Evolutionary conservation across 2,113 vertebrate species (phyloP), one percentile per base, ranked within the genome.

Genomic region (Balaeniceps rex): DNA sequence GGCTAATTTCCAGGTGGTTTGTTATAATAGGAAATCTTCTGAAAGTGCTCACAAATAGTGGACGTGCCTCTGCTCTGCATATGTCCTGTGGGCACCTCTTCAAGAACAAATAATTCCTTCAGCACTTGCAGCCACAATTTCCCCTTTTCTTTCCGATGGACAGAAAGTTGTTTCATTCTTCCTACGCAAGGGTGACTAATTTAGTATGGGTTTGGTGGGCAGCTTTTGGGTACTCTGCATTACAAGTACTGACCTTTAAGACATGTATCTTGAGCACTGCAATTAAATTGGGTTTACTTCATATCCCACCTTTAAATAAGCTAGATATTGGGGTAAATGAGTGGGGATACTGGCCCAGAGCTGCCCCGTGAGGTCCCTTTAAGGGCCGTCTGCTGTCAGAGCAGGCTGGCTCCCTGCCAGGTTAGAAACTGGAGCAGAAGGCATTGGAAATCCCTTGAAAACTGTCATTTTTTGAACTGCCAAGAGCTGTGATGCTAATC

Each of bases 361-460:
- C 87, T 58, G 22, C 47, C 52, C 82, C 31, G 3, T 34, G 28
- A n/a, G 71, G 86, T 70, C 82, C 83, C 85, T 96, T 93, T 94
- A 94, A 95, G 93, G 95, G 85, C 87, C 77, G 74, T 33, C 74
- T 11, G 11, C 47, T 88, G 63, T 40, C 58, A 55, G 52, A 54
- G 28, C 52, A 31, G 64, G 15, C 96, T 97, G 96, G 96, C 92
- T 97, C 87, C 78, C 82, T 93, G 96, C 98, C 97, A 96, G 60
- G 3, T n/a, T 51, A 47, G 83, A 70, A 94, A 94, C 88, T 95
- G 38, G 91, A 97, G 76, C 80, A 58, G 52, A 61, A 97, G 87
- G 93, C 91, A 70, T 93, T 97, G 81, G 93, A 94, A 98, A 97
- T 95, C 79, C 72, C 83, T 97, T 92, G 94, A 92, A 97, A 97